A percentile compares a stretch with the other conserved stretches of the same genome.
Evolutionary conservation across 2,113 vertebrate species (phyloP).

Genomic region (Columbina picui): DNA sequence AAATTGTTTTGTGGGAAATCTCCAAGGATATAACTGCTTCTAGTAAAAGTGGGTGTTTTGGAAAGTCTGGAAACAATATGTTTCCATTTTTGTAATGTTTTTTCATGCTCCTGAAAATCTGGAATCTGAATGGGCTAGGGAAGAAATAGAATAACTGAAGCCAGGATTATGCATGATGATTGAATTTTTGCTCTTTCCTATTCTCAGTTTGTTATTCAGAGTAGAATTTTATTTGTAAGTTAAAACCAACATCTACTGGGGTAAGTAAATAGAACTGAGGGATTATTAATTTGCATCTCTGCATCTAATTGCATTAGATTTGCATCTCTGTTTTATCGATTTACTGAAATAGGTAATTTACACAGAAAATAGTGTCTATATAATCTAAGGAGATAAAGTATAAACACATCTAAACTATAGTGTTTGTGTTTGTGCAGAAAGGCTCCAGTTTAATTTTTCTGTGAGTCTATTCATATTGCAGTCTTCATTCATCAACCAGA

Average conservation of each 20-base stretch:
- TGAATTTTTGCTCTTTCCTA: conserved; percentile 26
- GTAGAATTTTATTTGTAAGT: conserved; percentile 28
- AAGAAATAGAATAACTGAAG: not conserved
- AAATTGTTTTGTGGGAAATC: not conserved
- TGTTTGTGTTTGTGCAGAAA: not conserved
- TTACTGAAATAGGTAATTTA: conserved; percentile 52
- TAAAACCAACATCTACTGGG: not conserved
- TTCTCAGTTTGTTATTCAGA: conserved; percentile 12
- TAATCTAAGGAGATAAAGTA: conserved; percentile 31
- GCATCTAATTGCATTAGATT: conserved; percentile 61
- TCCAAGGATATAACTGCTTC: not conserved
- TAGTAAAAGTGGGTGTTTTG: not conserved
- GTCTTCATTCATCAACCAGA: conserved; percentile 12
- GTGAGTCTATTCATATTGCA: not conserved
- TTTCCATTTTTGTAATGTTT: not conserved
- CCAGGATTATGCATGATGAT: conserved; percentile 12
- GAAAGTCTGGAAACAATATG: not conserved
- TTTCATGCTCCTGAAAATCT: not conserved
- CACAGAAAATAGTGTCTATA: conserved; percentile 37
- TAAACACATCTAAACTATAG: not conserved
- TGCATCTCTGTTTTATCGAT: conserved; percentile 36
- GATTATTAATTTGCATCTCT: conserved; percentile 51
- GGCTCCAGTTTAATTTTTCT: not conserved
- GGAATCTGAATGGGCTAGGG: not conserved
- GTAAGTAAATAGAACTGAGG: conserved; percentile 35